Conservation (phyloP, 2,888 invertebrate genomes). For the Oligia latruncula region DNA sequence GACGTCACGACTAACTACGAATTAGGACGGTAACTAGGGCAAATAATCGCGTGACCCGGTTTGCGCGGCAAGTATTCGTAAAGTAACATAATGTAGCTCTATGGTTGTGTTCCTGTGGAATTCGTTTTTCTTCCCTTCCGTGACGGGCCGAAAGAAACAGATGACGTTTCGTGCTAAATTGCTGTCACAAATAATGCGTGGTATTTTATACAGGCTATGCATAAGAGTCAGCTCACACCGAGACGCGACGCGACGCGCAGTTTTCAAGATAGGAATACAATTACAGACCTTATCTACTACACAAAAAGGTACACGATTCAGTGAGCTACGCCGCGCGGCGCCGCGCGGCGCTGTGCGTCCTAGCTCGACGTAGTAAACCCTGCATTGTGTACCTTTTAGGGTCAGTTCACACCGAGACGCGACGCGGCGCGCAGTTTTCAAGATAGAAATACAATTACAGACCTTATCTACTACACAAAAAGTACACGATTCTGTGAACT, state of each 20-base stretch:
- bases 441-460: too few species aligned
- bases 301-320: too few species aligned
- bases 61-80: conserved; percentile 50
- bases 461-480: too few species aligned
- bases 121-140: conserved; percentile 19
- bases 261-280: too few species aligned
- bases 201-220: background rate
- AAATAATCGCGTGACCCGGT: conserved; percentile 72
- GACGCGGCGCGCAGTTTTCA: too few species aligned
- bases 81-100: conserved; percentile 35
- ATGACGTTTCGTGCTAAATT: conserved; percentile 28
- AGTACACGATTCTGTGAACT: too few species aligned
- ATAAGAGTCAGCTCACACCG: conserved; percentile 32
- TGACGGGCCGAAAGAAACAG: conserved; percentile 23
- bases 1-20: conserved; percentile 68
- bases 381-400: too few species aligned
- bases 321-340: too few species aligned
- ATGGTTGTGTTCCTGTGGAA: conserved; percentile 17
- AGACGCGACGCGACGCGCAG: conserved; percentile 23
- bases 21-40: conserved; percentile 72
- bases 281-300: too few species aligned
- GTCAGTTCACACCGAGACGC: too few species aligned
- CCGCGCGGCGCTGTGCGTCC: too few species aligned
- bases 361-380: too few species aligned
- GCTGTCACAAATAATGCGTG: background rate